Base-by-base conservation (phyloP, 2,113 vertebrate species). In the Reinhardtius hippoglossoides region DNA sequence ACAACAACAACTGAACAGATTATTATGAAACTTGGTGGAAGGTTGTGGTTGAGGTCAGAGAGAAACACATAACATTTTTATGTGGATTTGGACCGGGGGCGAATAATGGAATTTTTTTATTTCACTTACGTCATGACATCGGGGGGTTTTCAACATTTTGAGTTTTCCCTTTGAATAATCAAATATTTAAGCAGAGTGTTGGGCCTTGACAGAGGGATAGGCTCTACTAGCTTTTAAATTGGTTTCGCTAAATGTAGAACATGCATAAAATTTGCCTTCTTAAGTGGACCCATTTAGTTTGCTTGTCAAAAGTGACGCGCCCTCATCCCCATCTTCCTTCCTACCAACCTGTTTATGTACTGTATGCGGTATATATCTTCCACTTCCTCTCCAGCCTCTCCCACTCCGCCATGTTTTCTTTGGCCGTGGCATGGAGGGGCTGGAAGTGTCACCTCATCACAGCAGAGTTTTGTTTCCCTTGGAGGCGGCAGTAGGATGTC, bases 381-480 rank as follows among this genome's bases (percentile, higher is more conserved):
- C 55, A 56, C 85, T 83, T 81, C 74, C 83, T 86, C 67, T 56
- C 21, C 72, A 37, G 18, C 72, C 27, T 54, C 71, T 60, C 54
- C 50, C 61, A n/a, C 64, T 71, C 75, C 35, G 9, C 23, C 48
- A 8, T 87, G 67, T 90, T 92, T 88, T 82, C 76, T 85, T 92
- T 93, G 92, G 89, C 85, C 65, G 46, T 76, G 84, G 61, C 74
- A 57, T n/a, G 52, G 63, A 70, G 78, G 73, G 84, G 77, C 83
- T 92, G 90, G 88, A 94, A 88, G 88, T 91, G 89, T 82, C 90
- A 92, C 92, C 83, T 93, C 90, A 93, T 93, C 92, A 91, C 80
- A 63, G 81, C 78, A 76, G 71, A 78, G 65, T 59, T 86, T 67
- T 87, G 88, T 92, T 92, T 89, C 80, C 85, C 81, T 92, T 91